phyloP scores from a whole-genome alignment of 2,113 vertebrate species.

The Mobula birostris region DNA sequence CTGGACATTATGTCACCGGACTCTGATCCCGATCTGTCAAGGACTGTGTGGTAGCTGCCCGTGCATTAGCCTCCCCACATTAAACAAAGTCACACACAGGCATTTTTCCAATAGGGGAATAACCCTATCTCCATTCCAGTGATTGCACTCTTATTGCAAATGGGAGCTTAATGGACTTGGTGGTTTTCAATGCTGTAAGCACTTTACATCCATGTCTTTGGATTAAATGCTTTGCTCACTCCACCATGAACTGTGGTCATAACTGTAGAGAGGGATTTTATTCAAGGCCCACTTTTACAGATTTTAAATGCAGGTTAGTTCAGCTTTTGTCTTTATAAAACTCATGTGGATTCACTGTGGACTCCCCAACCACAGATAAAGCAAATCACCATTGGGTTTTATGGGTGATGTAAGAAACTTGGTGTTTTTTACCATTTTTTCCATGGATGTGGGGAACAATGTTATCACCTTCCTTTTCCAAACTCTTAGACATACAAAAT shows the following conservation, averaged over 20 bases:
- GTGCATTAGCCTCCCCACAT: too few species aligned
- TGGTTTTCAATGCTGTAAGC: too few species aligned
- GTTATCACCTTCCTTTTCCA: not conserved
- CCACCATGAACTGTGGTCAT: not conserved
- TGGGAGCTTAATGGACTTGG: too few species aligned
- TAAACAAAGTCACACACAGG: too few species aligned
- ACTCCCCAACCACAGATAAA: not conserved
- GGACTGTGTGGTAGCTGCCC: too few species aligned
- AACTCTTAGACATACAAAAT: not conserved
- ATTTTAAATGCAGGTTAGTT: not conserved
- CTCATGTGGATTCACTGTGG: not conserved
- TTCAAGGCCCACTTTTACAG: not conserved
- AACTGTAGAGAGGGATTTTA: not conserved
- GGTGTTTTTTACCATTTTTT: not conserved
- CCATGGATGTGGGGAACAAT: not conserved
- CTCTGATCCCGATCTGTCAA: too few species aligned
- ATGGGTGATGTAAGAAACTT: not conserved
- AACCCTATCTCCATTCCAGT: too few species aligned
- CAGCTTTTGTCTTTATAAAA: not conserved
- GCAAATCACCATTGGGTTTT: too few species aligned
- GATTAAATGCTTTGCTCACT: not conserved
- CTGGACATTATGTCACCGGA: too few species aligned
- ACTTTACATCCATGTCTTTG: not conserved
- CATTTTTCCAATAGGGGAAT: too few species aligned
- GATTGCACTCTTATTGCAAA: too few species aligned